Percentiles rank a stretch among this genome's conserved stretches.
Evolutionary conservation across 1,140 invertebrate genomes (phyloP).

Genomic region (Pristionchus pacificus): DNA sequence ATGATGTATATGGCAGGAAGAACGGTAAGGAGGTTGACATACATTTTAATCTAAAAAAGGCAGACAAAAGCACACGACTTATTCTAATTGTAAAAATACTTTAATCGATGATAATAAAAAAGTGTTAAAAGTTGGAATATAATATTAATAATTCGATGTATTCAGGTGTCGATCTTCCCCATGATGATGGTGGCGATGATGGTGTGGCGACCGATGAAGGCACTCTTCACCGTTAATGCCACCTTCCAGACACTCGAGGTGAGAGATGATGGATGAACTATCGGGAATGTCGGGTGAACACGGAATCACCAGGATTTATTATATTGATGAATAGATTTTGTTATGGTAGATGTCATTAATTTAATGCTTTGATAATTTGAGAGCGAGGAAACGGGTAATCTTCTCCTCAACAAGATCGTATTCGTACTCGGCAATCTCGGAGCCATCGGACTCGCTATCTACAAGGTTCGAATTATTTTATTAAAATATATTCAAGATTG

Average conservation of each 20-base stretch:
- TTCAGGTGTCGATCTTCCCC: constrained; percentile 86
- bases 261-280: background rate
- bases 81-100: too few species aligned
- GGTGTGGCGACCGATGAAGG: constrained; percentile 87
- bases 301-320: constrained; percentile 3
- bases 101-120: too few species aligned
- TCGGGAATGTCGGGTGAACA: background rate
- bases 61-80: too few species aligned
- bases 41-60: too few species aligned
- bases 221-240: constrained; percentile 80
- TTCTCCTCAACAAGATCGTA: constrained; percentile 78
- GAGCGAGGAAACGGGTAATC: constrained; percentile 20
- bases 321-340: background rate
- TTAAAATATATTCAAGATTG: too few species aligned
- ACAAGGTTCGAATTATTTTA: constrained; percentile 69
- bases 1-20: constrained; percentile 99
- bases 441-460: constrained; percentile 84
- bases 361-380: too few species aligned
- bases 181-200: constrained; percentile 99
- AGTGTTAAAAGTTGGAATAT: too few species aligned
- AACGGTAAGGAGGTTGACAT: constrained; percentile 62
- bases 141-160: too few species aligned
- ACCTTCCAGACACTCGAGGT: constrained; percentile 58
- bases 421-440: constrained; percentile 90
- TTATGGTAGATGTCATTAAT: too few species aligned